Percentiles rank a stretch among this genome's conserved stretches.
phyloP scores from a whole-genome alignment of 92 coral and sea anemone genomes.

The Palythoa heliodiscus region DNA sequence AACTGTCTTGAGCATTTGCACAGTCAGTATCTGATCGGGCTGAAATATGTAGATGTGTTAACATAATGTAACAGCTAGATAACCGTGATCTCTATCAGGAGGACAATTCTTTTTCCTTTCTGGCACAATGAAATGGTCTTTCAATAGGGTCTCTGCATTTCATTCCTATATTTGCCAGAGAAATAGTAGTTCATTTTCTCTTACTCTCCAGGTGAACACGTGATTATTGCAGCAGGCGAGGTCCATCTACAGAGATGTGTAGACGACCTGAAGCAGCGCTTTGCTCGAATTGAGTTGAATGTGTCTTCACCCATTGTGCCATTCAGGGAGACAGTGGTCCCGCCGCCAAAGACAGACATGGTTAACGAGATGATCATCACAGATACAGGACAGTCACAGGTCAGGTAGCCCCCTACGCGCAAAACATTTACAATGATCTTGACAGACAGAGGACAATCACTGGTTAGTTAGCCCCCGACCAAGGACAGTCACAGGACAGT shows the following conservation, averaged over 20 bases:
- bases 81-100: no score
- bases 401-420: neutral
- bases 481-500: no score
- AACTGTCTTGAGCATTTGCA: no score
- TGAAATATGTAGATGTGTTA: no score
- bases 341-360: conserved; percentile 91
- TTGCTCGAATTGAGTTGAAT: conserved; percentile 83
- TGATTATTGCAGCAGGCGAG: conserved; percentile 93
- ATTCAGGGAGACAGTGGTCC: conserved; percentile 89
- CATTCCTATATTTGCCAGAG: neutral
- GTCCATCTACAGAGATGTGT: conserved; percentile 96
- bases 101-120: no score
- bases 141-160: no score
- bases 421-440: conserved; percentile 44
- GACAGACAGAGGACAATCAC: conserved; percentile 38
- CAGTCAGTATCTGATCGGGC: no score
- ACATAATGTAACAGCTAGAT: no score
- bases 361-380: conserved; percentile 85
- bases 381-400: conserved; percentile 45
- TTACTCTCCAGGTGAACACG: conserved; percentile 82
- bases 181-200: neutral
- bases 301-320: conserved; percentile 99
- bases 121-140: no score
- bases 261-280: conserved; percentile 88
- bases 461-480: neutral